These are phyloP conservation scores for Rhamnusium bicolor DNA, from an alignment of 2,888 invertebrate species.

Conservation along the genomic window DNA sequence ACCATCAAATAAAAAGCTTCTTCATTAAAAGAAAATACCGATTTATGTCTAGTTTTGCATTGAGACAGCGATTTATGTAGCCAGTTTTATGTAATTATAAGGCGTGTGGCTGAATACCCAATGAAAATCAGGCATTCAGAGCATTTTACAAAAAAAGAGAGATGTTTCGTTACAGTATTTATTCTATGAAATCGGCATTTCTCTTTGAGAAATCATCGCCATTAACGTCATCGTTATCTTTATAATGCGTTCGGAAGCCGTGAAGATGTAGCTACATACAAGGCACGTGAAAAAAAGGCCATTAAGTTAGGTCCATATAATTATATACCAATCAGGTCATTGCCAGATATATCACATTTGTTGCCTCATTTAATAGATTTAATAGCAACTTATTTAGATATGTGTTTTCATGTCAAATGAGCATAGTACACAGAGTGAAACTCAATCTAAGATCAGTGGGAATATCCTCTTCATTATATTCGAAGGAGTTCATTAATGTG, in stretches of 20 bases:
- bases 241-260: slow-evolving; percentile 13
- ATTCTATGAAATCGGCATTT: slow-evolving; percentile 48
- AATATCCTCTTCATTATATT: neutral
- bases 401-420: neutral
- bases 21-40: neutral
- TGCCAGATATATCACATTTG: neutral
- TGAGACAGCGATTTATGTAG: neutral
- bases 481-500: neutral
- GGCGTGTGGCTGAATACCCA: neutral
- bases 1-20: neutral
- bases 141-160: slow-evolving; percentile 11
- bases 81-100: neutral
- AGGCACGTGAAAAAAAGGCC: slow-evolving; percentile 24
- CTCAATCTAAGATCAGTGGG: neutral
- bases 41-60: neutral
- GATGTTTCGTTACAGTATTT: slow-evolving; percentile 32
- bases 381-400: slow-evolving; percentile 10
- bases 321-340: slow-evolving; percentile 14
- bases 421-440: neutral
- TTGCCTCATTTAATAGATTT: neutral
- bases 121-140: slow-evolving; percentile 23
- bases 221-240: slow-evolving; percentile 24
- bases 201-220: slow-evolving; percentile 43
- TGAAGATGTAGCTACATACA: slow-evolving; percentile 10
- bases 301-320: slow-evolving; percentile 13